Evolutionary conservation across 2,113 vertebrate genomes (phyloP).

Genomic region (Peromyscus leucopus): DNA sequence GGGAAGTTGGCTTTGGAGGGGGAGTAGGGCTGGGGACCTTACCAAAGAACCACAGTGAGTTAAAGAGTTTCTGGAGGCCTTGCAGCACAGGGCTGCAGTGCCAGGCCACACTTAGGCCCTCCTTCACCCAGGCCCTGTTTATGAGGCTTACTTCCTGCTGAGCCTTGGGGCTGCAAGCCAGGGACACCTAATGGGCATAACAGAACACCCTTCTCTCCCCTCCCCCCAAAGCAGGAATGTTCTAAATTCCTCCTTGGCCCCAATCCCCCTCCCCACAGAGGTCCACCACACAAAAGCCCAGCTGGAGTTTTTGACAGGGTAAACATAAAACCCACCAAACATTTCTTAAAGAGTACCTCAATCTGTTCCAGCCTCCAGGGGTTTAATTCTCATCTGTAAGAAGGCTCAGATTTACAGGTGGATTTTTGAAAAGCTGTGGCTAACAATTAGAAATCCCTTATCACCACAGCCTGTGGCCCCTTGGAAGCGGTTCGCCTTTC

Average conservation of each 20-base stretch:
- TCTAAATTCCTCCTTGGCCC: slow-evolving; percentile 73
- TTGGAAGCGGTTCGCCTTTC: slow-evolving; percentile 25
- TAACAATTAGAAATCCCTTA: slow-evolving; percentile 79
- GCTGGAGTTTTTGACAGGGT: slow-evolving; percentile 81
- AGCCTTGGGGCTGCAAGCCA: slow-evolving; percentile 67
- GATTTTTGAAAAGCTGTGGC: slow-evolving; percentile 76
- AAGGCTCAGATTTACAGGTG: slow-evolving; percentile 77
- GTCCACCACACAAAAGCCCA: slow-evolving; percentile 79
- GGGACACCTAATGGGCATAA: slow-evolving; percentile 72
- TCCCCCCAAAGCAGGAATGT: slow-evolving; percentile 73
- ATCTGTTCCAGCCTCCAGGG: slow-evolving; percentile 71
- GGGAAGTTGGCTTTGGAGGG: neutral
- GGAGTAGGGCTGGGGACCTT: neutral
- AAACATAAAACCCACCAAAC: slow-evolving; percentile 75
- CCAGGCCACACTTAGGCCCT: slow-evolving; percentile 20
- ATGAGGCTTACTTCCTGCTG: slow-evolving; percentile 72
- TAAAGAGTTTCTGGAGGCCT: neutral
- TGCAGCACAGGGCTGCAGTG: neutral
- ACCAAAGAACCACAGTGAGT: neutral
- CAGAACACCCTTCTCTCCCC: slow-evolving; percentile 58
- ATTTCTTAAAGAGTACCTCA: slow-evolving; percentile 71
- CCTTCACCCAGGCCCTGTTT: slow-evolving; percentile 58
- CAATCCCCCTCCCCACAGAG: slow-evolving; percentile 48
- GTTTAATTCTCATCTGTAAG: slow-evolving; percentile 83
- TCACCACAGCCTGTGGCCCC: slow-evolving; percentile 60